Percentiles rank a stretch among this genome's conserved stretches.
Conservation (phyloP, 1,140 invertebrate species). For the Sycobia sp. region DNA sequence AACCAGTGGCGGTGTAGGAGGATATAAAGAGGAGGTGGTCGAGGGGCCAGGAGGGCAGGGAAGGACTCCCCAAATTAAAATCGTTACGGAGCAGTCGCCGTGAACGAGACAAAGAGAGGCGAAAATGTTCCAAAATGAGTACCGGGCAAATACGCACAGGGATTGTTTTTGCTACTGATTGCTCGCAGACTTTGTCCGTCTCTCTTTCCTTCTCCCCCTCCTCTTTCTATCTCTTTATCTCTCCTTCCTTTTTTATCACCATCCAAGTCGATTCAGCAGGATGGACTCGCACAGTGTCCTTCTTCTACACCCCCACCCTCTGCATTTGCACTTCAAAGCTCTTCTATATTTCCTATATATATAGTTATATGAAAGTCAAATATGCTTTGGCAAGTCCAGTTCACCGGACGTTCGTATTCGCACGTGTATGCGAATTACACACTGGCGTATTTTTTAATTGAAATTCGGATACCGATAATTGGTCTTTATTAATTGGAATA, state of each 20-base stretch:
- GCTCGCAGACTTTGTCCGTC: conserved; percentile 36
- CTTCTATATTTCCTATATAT: conserved; percentile 13
- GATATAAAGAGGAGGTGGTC: neutral
- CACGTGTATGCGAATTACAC: neutral
- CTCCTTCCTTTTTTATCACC: conserved; percentile 5
- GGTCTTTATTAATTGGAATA: conserved; percentile 18
- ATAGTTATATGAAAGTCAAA: conserved; percentile 19
- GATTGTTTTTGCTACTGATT: conserved; percentile 56
- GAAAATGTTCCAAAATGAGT: conserved; percentile 49
- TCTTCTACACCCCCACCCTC: neutral
- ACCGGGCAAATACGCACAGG: conserved; percentile 47
- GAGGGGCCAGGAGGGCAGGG: conserved; percentile 22
- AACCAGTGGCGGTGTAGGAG: conserved; percentile 6
- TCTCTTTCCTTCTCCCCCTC: conserved; percentile 24
- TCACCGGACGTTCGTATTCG: neutral
- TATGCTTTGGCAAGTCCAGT: neutral
- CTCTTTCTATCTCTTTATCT: conserved; percentile 13
- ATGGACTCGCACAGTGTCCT: neutral
- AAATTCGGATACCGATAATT: conserved; percentile 29
- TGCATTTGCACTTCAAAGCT: conserved; percentile 54
- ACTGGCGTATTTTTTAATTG: conserved; percentile 14
- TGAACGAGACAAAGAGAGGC: conserved; percentile 32
- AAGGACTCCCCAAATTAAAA: conserved; percentile 30
- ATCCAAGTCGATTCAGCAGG: conserved; percentile 14
- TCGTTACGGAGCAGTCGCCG: conserved; percentile 26